phyloP scores from a whole-genome alignment of 2,888 invertebrate genomes.

The Pterobdella sp. region DNA sequence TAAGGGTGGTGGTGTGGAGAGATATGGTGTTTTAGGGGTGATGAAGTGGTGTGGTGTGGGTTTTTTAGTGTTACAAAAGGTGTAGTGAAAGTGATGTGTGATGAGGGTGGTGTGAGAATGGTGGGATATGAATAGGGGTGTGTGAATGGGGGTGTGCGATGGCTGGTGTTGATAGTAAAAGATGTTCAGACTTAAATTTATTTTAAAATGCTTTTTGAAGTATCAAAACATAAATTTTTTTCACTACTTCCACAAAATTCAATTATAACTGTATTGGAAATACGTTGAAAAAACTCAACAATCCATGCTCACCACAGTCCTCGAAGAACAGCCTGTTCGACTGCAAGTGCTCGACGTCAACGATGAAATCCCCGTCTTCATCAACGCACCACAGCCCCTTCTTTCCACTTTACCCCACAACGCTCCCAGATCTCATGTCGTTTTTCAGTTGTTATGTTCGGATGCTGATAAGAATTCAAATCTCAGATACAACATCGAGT shows the following conservation, averaged over 20 bases:
- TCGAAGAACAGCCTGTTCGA: constrained; percentile 62
- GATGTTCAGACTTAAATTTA: no score
- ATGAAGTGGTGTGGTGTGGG: not conserved
- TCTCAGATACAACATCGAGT: constrained; percentile 54
- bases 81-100: not conserved
- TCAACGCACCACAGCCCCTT: constrained; percentile 92
- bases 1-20: not conserved
- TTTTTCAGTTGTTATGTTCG: constrained; percentile 90
- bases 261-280: no score
- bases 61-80: not conserved
- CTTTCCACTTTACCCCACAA: constrained; percentile 92
- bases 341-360: constrained; percentile 91
- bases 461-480: constrained; percentile 94
- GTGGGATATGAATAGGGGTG: not conserved
- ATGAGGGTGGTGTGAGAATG: not conserved
- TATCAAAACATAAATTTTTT: not conserved
- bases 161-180: not conserved
- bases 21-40: not conserved
- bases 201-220: no score
- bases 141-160: not conserved
- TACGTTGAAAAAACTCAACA: no score
- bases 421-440: constrained; percentile 86
- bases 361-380: constrained; percentile 92
- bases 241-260: no score
- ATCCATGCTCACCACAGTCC: constrained; percentile 24